Percentiles rank a stretch among this genome's conserved stretches.
Evolutionary conservation across 2,113 vertebrate species (phyloP).

Genomic region (Nothobranchius furzeri): DNA sequence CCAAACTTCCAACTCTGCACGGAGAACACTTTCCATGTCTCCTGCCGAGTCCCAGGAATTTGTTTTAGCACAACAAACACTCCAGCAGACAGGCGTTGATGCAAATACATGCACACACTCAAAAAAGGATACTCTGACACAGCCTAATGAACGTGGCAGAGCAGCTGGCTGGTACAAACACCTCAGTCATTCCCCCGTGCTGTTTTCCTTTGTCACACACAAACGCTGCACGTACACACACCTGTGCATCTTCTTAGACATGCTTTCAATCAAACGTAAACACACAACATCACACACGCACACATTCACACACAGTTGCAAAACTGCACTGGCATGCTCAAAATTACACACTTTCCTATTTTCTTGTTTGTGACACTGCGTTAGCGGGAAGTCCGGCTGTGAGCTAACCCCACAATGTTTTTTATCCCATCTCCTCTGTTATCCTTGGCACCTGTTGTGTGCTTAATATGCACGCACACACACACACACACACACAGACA

Average conservation of each 20-base stretch:
- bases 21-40: conserved; percentile 57
- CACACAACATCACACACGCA: conserved; percentile 21
- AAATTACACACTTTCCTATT: conserved; percentile 43
- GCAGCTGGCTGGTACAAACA: conserved; percentile 54
- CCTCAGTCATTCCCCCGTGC: conserved; percentile 58
- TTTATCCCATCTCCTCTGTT: conserved; percentile 67
- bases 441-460: conserved; percentile 74
- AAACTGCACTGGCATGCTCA: conserved; percentile 38
- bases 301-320: conserved; percentile 32
- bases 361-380: conserved; percentile 69
- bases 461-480: conserved; percentile 21
- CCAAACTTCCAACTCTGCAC: conserved; percentile 48
- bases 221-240: conserved; percentile 10
- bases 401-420: conserved; percentile 68
- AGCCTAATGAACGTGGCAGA: conserved; percentile 58
- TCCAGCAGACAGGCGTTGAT: conserved; percentile 9
- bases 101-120: conserved; percentile 12
- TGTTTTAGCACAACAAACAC: conserved; percentile 56
- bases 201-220: conserved; percentile 53
- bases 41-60: conserved; percentile 66
- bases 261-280: conserved; percentile 27
- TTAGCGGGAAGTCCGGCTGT: conserved; percentile 73
- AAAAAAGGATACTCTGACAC: conserved; percentile 14
- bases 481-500: no score
- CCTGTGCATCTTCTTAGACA: conserved; percentile 40